These are phyloP conservation scores for Dioctria linearis DNA, from an alignment of 2,888 invertebrate species.

Conservation along the genomic window DNA sequence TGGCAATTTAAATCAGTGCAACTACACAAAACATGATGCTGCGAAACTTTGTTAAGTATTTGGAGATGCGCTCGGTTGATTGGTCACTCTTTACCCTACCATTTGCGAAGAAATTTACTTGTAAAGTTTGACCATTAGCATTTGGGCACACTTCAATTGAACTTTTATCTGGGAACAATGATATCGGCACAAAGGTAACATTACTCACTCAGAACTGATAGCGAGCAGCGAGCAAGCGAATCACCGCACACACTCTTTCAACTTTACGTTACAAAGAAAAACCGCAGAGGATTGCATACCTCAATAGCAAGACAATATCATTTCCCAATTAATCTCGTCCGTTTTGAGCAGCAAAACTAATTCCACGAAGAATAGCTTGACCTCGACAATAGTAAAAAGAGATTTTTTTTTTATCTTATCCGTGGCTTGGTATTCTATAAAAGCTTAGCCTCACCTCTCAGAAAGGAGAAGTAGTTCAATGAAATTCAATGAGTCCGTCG, in stretches of 20 bases:
- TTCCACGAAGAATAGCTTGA: constrained; percentile 49
- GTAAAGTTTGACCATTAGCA: constrained; percentile 45
- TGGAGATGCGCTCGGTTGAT: background rate
- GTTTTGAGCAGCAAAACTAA: constrained; percentile 47
- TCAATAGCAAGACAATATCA: constrained; percentile 46
- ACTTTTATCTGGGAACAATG: constrained; percentile 44
- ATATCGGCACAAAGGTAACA: constrained; percentile 24
- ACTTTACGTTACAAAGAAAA: constrained; percentile 23
- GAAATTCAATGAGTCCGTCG: constrained; percentile 45
- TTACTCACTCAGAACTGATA: constrained; percentile 18
- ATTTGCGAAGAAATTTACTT: constrained; percentile 43
- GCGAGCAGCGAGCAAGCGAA: background rate
- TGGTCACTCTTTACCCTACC: constrained; percentile 20
- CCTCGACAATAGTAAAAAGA: constrained; percentile 45
- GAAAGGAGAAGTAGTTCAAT: constrained; percentile 47
- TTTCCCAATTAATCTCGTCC: constrained; percentile 51
- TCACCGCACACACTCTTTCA: background rate
- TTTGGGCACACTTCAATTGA: constrained; percentile 50
- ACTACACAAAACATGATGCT: background rate
- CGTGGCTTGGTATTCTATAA: constrained; percentile 32
- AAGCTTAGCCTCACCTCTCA: constrained; percentile 35
- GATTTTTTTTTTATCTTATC: constrained; percentile 22
- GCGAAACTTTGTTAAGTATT: background rate
- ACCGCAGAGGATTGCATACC: constrained; percentile 47
- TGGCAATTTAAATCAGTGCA: constrained; percentile 16